These are phyloP conservation scores for Alosa alosa DNA, from an alignment of 2,113 vertebrate species.

Conservation along the genomic window DNA sequence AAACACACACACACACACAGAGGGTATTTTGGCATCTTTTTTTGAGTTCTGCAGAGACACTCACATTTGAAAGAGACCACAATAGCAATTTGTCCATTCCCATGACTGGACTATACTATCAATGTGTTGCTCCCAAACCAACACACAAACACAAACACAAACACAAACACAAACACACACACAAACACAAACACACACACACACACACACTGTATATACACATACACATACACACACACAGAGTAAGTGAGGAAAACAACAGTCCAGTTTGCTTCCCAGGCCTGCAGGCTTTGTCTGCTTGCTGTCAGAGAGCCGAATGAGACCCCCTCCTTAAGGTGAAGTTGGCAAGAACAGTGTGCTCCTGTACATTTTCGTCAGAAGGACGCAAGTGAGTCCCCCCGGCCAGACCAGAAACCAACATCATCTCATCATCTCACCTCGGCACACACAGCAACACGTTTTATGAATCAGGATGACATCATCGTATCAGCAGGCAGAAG, in stretches of 20 bases:
- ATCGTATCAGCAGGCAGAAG: not conserved
- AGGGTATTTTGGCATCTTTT: not conserved
- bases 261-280: not conserved
- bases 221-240: not conserved
- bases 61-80: not conserved
- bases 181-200: not conserved
- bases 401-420: not conserved
- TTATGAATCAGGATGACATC: constrained; percentile 14
- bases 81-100: not conserved
- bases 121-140: not conserved
- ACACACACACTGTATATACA: not conserved
- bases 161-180: not conserved
- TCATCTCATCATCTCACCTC: not conserved
- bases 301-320: not conserved
- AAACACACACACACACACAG: not conserved
- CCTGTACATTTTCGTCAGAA: not conserved
- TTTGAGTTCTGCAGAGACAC: too few species aligned
- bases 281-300: not conserved
- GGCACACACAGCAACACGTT: not conserved
- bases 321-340: not conserved
- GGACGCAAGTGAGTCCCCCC: not conserved
- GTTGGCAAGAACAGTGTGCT: not conserved
- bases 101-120: not conserved
- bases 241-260: not conserved
- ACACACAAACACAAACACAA: not conserved